A percentile compares a stretch with the other conserved stretches of the same genome.
Evolutionary conservation across 2,797 vertebrate species (phyloP).

Genomic region (Smutsia gigantea): DNA sequence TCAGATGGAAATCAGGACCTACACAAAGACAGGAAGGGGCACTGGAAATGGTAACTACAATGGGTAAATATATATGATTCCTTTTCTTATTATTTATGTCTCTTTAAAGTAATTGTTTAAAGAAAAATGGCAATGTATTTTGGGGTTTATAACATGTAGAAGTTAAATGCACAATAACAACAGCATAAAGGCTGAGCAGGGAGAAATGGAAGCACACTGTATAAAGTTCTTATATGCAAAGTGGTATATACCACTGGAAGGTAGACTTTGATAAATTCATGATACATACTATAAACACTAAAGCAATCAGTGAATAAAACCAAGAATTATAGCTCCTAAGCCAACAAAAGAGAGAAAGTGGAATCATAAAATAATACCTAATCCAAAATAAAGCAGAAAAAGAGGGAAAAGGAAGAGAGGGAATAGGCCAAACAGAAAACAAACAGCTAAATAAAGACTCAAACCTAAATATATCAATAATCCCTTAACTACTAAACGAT

Average conservation of each 20-base stretch:
- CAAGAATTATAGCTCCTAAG: background rate
- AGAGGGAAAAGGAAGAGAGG: background rate
- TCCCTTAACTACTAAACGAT: background rate
- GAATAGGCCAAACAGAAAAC: background rate
- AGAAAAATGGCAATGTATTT: background rate
- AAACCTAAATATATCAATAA: background rate
- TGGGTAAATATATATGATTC: background rate
- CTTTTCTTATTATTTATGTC: background rate
- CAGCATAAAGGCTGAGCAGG: background rate
- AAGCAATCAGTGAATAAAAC: slow-evolving; percentile 32
- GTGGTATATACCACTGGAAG: background rate
- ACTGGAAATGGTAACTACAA: background rate
- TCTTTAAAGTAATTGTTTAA: background rate
- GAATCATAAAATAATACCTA: background rate
- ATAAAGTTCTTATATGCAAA: background rate
- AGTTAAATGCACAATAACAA: background rate
- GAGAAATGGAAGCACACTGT: background rate
- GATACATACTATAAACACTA: background rate
- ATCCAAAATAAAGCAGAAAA: background rate
- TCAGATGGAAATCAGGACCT: background rate
- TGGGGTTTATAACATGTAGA: background rate
- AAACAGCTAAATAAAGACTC: background rate
- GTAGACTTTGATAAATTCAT: background rate
- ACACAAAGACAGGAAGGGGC: background rate
- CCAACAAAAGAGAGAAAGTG: background rate